Evolutionary conservation across 2,888 invertebrate genomes (phyloP).

Genomic region (Ceramica pisi): DNA sequence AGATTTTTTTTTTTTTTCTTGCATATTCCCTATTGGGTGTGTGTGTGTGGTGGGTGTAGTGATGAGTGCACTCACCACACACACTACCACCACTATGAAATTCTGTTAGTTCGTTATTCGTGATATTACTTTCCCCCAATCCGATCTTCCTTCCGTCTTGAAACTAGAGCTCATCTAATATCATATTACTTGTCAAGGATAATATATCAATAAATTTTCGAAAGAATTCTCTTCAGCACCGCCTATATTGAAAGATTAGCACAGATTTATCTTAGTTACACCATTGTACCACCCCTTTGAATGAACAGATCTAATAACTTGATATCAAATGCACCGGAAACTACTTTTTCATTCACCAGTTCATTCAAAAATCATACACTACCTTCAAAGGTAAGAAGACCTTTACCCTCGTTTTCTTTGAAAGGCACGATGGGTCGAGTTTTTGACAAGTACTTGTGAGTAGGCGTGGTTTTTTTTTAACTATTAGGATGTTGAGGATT

Average conservation of each 20-base stretch:
- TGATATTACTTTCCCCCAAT: not conserved
- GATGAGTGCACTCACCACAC: too few relatives aligned
- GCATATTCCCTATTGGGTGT: too few relatives aligned
- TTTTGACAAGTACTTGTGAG: constrained; percentile 39
- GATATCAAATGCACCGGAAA: constrained; percentile 64
- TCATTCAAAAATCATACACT: constrained; percentile 58
- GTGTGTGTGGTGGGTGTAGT: too few relatives aligned
- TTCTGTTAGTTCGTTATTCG: not conserved
- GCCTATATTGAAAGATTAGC: constrained; percentile 36
- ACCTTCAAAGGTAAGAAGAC: constrained; percentile 22
- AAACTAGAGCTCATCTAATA: constrained; percentile 1
- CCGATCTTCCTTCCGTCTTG: not conserved
- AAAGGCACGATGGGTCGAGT: constrained; percentile 37
- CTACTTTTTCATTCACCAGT: constrained; percentile 51
- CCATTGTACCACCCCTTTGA: constrained; percentile 44
- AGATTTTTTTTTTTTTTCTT: too few relatives aligned
- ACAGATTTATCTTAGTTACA: constrained; percentile 33
- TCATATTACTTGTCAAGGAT: constrained; percentile 2
- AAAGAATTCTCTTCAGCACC: not conserved
- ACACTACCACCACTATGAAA: too few relatives aligned
- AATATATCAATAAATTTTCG: not conserved
- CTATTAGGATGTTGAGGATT: constrained; percentile 63
- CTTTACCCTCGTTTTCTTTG: not conserved
- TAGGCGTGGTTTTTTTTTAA: constrained; percentile 57
- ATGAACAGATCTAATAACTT: constrained; percentile 62